Evolutionary conservation across 2,888 invertebrate genomes (phyloP), one percentile per base, ranked within the genome.

Genomic region (Dryocosmus kuriphilus): DNA sequence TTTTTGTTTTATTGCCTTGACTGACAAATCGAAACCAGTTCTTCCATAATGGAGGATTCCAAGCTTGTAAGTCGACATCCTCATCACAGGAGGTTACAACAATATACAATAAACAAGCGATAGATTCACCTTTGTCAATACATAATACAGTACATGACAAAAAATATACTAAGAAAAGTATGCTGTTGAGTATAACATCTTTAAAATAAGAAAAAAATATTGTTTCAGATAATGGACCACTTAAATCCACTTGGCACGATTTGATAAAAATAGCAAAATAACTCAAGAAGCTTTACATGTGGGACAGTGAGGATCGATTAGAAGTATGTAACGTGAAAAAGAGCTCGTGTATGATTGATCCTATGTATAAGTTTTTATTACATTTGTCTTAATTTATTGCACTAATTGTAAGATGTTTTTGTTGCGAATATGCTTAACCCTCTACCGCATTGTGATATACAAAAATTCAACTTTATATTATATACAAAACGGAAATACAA

Each of bases 231-330:
- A 86, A 85, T 77, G 85, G 87, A 88, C 85, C 86, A 85, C 78
- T 79, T 74, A 77, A 79, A 82, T 82, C 79, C 80, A 82, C 79
- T 85, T 78, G 79, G 80, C 82, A 77, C 74, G 78, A 77, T 74
- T 51, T 30, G 11, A 24, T 32, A n/a, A n/a, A 82, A 63, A 74
- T 79, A 85, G 85, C 80, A 83, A 81, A 85, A 67, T 82, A 83
- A 85, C 62, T 80, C 78, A 80, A 85, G 82, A 87, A 84, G 88
- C 87, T 88, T 88, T 87, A 85, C 83, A 82, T 85, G 84, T 86
- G 81, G 85, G 82, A 85, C 84, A 84, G n/a, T n/a, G n/a, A n/a
- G 82, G 80, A 87, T 82, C 82, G 77, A 57, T 75, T 51, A 79
- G 76, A 78, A 79, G 41, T 41, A 24, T 77, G 75, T 76, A 78